Conservation (phyloP, 2,888 invertebrate species). For the Eristalinus aeneus region DNA sequence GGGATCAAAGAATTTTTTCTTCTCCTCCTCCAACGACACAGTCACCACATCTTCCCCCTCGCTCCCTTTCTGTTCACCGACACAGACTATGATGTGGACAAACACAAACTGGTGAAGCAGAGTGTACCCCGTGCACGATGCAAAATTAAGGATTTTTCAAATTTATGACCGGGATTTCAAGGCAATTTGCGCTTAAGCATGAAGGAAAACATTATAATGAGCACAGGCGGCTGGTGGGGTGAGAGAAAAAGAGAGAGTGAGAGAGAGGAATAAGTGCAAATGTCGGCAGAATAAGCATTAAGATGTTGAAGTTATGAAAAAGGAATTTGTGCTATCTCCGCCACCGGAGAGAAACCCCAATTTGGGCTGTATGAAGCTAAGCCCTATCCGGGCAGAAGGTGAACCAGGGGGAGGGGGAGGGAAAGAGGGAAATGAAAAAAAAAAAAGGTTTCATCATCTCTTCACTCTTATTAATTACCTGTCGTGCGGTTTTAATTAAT, state of each 20-base stretch:
- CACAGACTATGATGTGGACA: slow-evolving; percentile 45
- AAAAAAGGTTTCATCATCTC: not conserved
- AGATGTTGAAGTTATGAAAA: slow-evolving; percentile 52
- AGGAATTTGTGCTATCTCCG: slow-evolving; percentile 28
- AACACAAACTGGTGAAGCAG: slow-evolving; percentile 34
- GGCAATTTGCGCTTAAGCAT: slow-evolving; percentile 66
- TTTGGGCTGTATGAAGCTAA: slow-evolving; percentile 56
- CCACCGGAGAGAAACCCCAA: slow-evolving; percentile 29
- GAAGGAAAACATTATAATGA: slow-evolving; percentile 49
- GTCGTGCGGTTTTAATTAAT: slow-evolving; percentile 57
- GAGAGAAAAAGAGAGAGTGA: not conserved
- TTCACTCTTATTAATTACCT: slow-evolving; percentile 64
- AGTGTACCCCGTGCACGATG: slow-evolving; percentile 4
- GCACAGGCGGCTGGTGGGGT: not conserved
- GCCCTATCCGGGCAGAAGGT: slow-evolving; percentile 8
- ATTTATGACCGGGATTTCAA: slow-evolving; percentile 67
- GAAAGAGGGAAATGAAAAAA: no score
- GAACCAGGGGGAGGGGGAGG: not conserved
- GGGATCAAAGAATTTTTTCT: slow-evolving; percentile 57
- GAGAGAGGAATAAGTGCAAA: slow-evolving; percentile 50
- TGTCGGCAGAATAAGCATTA: slow-evolving; percentile 44
- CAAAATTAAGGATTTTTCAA: slow-evolving; percentile 59
- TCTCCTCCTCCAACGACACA: not conserved
- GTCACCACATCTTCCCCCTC: not conserved
- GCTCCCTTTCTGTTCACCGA: not conserved